Evolutionary conservation across 2,113 vertebrate species (phyloP).

Genomic region (Aspidoscelis tigris): DNA sequence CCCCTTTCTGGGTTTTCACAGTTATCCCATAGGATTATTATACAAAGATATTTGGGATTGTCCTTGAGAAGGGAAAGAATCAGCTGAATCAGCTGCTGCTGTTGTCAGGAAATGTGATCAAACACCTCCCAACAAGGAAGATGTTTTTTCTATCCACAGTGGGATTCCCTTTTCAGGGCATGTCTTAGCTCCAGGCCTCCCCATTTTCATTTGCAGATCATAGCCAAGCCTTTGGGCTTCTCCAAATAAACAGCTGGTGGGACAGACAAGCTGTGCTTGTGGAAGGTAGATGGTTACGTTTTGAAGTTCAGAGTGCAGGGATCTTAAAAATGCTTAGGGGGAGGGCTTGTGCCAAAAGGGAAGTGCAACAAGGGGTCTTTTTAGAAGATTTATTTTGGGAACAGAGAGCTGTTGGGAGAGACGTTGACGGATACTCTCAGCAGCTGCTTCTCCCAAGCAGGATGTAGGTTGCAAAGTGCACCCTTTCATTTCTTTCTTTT

Average conservation of each 20-base stretch:
- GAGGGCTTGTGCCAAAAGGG: background rate
- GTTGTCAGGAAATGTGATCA: conserved; percentile 2
- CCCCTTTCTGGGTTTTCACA: too few species aligned
- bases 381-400: conserved; percentile 7
- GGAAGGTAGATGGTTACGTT: conserved; percentile 28
- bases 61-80: background rate
- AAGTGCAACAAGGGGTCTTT: conserved; percentile 17
- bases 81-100: background rate
- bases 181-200: background rate
- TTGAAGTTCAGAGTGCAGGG: background rate
- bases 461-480: background rate
- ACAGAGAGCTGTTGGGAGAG: conserved; percentile 11
- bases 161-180: background rate
- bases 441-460: background rate
- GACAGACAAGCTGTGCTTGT: background rate
- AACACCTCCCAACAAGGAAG: background rate
- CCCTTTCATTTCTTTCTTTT: background rate
- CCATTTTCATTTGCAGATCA: background rate
- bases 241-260: background rate
- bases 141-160: background rate
- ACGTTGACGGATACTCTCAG: fast-evolving
- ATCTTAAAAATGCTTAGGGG: background rate
- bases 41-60: background rate
- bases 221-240: conserved; percentile 2
- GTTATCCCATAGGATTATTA: too few species aligned